A percentile compares a stretch with the other conserved stretches of the same genome.
phyloP scores from a whole-genome alignment of 2,797 vertebrate species.

The Euthynnus affinis region DNA sequence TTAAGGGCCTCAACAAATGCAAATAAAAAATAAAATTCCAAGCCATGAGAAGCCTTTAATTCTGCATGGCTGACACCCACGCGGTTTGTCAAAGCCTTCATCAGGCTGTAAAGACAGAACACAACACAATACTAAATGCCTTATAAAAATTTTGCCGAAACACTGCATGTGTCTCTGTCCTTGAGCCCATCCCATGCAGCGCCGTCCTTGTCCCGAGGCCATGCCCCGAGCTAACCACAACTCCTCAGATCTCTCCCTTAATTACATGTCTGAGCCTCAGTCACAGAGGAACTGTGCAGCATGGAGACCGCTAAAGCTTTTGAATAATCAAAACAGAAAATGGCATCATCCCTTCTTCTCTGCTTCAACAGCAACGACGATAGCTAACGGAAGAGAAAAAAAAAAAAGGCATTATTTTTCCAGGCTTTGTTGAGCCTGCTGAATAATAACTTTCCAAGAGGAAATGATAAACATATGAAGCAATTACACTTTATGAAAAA shows the following conservation, averaged over 20 bases:
- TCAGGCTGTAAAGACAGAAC: not conserved
- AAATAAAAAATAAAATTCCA: not conserved
- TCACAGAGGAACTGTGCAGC: conserved; percentile 40
- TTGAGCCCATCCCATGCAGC: not conserved
- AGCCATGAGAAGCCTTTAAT: not conserved
- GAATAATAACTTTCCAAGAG: conserved; percentile 49
- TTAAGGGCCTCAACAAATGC: not conserved
- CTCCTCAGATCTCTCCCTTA: conserved; percentile 54
- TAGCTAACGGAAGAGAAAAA: not conserved
- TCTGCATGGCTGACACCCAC: not conserved
- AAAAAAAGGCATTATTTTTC: conserved; percentile 5
- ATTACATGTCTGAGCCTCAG: conserved; percentile 52
- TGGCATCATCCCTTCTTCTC: conserved; percentile 41
- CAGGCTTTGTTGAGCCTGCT: conserved; percentile 33
- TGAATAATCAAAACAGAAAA: conserved; percentile 49
- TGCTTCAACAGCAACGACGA: conserved; percentile 16
- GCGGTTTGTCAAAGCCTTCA: not conserved
- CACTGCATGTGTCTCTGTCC: conserved; percentile 24
- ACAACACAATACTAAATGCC: not conserved
- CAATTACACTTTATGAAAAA: conserved; percentile 44
- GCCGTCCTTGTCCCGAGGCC: conserved; percentile 32
- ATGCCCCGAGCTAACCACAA: conserved; percentile 12
- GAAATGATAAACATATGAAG: conserved; percentile 68
- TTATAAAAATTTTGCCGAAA: not conserved
- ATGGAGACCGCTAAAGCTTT: conserved; percentile 19